These are phyloP conservation scores for Fissipunctia ypsillon DNA, from an alignment of 2,888 invertebrate species.

Conservation along the genomic window DNA sequence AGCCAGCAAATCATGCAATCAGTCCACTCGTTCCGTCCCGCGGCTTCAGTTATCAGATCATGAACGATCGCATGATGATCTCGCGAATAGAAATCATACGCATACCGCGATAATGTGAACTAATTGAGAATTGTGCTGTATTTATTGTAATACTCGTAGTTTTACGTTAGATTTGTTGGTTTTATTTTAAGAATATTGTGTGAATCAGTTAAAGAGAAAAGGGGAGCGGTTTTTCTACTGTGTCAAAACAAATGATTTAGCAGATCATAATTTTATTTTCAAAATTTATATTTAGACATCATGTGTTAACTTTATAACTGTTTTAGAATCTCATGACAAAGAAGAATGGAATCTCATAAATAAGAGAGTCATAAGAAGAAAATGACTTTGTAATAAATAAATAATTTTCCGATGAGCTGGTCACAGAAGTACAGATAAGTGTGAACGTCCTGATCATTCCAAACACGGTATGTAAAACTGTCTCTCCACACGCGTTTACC, in stretches of 20 bases:
- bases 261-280: no score
- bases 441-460: no score
- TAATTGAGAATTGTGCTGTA: slow-evolving; percentile 47
- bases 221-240: background rate
- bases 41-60: slow-evolving; percentile 76
- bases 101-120: slow-evolving; percentile 58
- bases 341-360: no score
- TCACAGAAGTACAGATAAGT: no score
- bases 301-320: no score
- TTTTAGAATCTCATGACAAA: no score
- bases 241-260: no score
- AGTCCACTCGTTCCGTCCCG: slow-evolving; percentile 66
- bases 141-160: slow-evolving; percentile 7
- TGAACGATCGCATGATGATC: slow-evolving; percentile 76
- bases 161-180: background rate
- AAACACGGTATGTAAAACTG: background rate
- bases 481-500: background rate
- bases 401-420: background rate
- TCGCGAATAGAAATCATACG: slow-evolving; percentile 75
- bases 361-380: no score
- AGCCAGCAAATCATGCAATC: slow-evolving; percentile 63
- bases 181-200: background rate
- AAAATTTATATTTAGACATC: no score
- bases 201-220: background rate
- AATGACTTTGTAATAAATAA: no score